Evolutionary conservation across 2,113 vertebrate species (phyloP).

Genomic region (Callocephalon fimbriatum): DNA sequence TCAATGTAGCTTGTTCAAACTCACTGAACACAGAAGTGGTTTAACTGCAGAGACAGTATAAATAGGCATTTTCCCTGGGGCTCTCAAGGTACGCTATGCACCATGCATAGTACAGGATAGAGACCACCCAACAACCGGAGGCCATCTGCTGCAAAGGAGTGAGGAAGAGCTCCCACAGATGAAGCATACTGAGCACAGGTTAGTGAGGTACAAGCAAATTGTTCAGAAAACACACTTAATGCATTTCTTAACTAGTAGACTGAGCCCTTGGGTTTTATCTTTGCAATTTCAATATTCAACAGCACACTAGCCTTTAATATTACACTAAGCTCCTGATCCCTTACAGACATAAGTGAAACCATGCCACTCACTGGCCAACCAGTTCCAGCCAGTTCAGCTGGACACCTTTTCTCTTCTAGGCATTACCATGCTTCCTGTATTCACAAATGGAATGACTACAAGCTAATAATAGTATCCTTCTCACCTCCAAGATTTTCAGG

Average conservation of each 20-base stretch:
- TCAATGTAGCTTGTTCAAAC: neutral
- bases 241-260: neutral
- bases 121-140: neutral
- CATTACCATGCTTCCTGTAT: neutral
- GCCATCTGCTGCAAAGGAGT: rapidly evolving
- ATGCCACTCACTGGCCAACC: neutral
- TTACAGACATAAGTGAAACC: neutral
- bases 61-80: neutral
- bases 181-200: rapidly evolving
- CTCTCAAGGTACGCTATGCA: neutral
- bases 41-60: neutral
- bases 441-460: neutral
- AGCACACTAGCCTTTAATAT: neutral
- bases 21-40: neutral
- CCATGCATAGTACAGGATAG: neutral
- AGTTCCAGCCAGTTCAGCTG: neutral
- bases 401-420: neutral
- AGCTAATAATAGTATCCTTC: neutral
- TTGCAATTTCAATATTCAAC: neutral
- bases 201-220: neutral
- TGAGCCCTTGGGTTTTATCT: neutral
- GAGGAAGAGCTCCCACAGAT: neutral
- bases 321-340: neutral
- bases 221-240: neutral
- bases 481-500: neutral